Percentiles rank a stretch among this genome's conserved stretches.
Evolutionary conservation across 2,113 vertebrate genomes (phyloP).

Genomic region (Micromys minutus): DNA sequence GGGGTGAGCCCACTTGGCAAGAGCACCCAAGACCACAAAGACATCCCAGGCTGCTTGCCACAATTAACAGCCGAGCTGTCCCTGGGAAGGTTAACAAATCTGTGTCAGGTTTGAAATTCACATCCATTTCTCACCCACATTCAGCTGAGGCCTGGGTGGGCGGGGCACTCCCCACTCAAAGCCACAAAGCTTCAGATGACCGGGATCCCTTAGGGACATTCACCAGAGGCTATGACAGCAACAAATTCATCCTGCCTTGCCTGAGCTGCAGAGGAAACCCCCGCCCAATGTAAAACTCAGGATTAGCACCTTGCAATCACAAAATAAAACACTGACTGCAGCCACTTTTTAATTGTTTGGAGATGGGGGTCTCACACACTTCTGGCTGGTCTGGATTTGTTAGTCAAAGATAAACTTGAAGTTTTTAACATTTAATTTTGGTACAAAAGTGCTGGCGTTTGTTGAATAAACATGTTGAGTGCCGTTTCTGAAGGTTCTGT

Average conservation of each 20-base stretch:
- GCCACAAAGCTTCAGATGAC: constrained; percentile 48
- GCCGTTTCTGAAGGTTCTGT: not conserved
- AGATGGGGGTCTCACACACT: not conserved
- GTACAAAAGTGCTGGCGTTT: not conserved
- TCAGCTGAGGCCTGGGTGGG: not conserved
- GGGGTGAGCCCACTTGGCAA: not conserved
- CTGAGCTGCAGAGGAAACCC: constrained; percentile 55
- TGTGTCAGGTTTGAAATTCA: constrained; percentile 18
- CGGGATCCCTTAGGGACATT: constrained; percentile 70
- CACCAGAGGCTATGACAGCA: constrained; percentile 47
- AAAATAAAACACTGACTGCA: not conserved
- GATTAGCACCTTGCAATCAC: too few relatives aligned
- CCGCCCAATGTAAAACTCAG: too few relatives aligned
- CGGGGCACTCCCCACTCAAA: not conserved
- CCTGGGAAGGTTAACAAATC: constrained; percentile 74
- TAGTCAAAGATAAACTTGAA: not conserved
- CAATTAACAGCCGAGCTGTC: constrained; percentile 75
- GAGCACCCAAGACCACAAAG: constrained; percentile 63
- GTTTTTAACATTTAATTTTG: not conserved
- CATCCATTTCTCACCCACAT: constrained; percentile 72
- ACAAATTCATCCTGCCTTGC: constrained; percentile 13
- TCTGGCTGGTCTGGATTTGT: not conserved
- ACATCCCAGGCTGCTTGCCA: constrained; percentile 73
- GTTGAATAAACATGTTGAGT: not conserved
- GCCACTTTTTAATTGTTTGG: not conserved